Evolutionary conservation across 1,140 invertebrate genomes (phyloP), one percentile per base, ranked within the genome.

Genomic region (Habropoda laboriosa): DNA sequence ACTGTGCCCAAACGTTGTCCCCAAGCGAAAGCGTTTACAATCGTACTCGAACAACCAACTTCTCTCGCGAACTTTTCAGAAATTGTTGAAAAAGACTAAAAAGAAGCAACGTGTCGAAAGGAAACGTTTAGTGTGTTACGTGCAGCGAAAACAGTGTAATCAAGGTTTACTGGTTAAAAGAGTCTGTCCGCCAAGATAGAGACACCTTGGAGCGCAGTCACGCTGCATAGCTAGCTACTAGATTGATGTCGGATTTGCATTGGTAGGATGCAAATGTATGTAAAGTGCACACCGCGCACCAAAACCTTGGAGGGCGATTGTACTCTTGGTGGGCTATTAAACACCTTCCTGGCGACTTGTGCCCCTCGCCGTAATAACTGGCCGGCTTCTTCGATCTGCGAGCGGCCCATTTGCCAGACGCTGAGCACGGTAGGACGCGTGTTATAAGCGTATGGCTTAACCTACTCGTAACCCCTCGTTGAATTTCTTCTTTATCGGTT

Each of bases 321-420:
- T 88, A 89, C 89, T 89, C 89, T 89, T 90, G 84, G 87, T 79
- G 79, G 86, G 88, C 91, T 90, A 92, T 93, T 93, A 92, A 92
- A 92, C 88, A 91, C 89, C 90, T 91, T 90, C 89, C 90, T 67
- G 88, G 87, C 88, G 88, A 91, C 86, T 71, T 73, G 88, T 88
- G 75, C 87, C 42, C 81, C 80, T 86, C 85, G 45, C 64, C 76
- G 80, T 91, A 90, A 91, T 91, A 91, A 91, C 89, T 83, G 79
- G 76, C 85, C 86, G 81, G 61, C 81, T 74, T 74, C 82, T 58
- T 70, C 80, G 12, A 60, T 75, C 79, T 68, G 71, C 77, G 57
- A 86, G 66, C 24, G 55, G 58, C 71, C 70, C 84, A 53, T 68
- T 72, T 70, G 24, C 55, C 60, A 67, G 57, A 64, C 57, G 64